These are phyloP conservation scores for Euclidia mi DNA, from an alignment of 2,888 invertebrate species.

Conservation along the genomic window DNA sequence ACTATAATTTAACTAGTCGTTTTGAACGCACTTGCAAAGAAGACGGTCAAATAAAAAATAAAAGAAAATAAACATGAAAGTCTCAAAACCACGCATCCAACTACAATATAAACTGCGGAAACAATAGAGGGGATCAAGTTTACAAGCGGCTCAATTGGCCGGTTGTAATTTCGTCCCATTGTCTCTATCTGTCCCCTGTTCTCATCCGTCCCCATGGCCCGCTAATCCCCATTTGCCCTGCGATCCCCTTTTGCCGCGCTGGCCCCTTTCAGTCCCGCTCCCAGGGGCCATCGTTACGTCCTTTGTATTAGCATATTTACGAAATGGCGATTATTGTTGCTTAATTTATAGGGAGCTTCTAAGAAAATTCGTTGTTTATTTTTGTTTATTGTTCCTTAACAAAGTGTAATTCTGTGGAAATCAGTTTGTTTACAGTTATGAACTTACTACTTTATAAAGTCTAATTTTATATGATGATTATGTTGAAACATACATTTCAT, in stretches of 20 bases:
- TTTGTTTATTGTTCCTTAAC: slow-evolving; percentile 1
- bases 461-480: too few species aligned
- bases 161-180: slow-evolving; percentile 87
- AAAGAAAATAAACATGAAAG: slow-evolving; percentile 37
- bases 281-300: slow-evolving; percentile 78
- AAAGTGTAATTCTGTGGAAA: slow-evolving; percentile 1
- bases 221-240: slow-evolving; percentile 47
- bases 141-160: slow-evolving; percentile 88
- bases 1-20: too few species aligned
- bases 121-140: slow-evolving; percentile 88
- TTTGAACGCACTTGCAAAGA: slow-evolving; percentile 30
- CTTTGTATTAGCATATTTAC: slow-evolving; percentile 79
- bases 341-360: slow-evolving; percentile 59
- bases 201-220: slow-evolving; percentile 58
- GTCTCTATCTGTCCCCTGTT: slow-evolving; percentile 79
- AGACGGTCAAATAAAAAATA: neutral
- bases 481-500: too few species aligned
- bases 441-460: too few species aligned
- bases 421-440: neutral
- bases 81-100: slow-evolving; percentile 67
- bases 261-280: slow-evolving; percentile 51
- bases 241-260: slow-evolving; percentile 54
- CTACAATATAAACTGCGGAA: slow-evolving; percentile 77
- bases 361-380: slow-evolving; percentile 22
- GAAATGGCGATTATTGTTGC: slow-evolving; percentile 72